Evolutionary conservation across 1,140 invertebrate species (phyloP), one percentile per base, ranked within the genome.

Genomic region (Palaemon carinicauda): DNA sequence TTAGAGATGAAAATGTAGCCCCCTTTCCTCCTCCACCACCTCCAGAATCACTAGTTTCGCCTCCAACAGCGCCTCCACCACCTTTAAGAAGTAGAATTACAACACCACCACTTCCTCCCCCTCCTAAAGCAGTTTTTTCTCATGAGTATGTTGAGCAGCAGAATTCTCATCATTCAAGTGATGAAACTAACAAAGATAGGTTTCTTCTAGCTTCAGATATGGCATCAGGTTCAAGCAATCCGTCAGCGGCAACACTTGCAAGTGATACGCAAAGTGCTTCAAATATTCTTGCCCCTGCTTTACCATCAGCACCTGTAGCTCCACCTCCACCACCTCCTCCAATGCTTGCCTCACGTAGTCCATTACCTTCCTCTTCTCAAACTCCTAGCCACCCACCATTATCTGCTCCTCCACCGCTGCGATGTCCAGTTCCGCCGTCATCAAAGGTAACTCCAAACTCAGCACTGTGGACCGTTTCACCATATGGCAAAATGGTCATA

Each of bases 401-500:
- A 51, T 53, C 73, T 24, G 69, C 69, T 29, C 15, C 69, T 29
- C 17, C 69, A 3, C 33, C 69, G 29, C 5, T 41, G 41, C 7
- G 5, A 12, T 41, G 41, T 41, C 41, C 41, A 41, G 41, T 12
- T 41, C 41, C 41, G 3, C 41, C 7, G 41, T 41, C 41, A 7
- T 41, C 41, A 12, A 41, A 41, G 41, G 41, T 24, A 50, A 77
- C 27, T 17, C 50, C 69, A 3, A 87, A 80, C 7, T 74, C 74
- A 31, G 65, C 81, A 17, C 60, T 82, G 7, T 84, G 87, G 75
- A 87, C 85, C 29, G 74, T 83, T 19, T 81, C 88, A 17, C 54
- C 85, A 4, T 89, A 80, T 52, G 88, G 88, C 17, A 89, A 88
- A 77, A 69, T 89, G 33, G 81, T 89, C 53, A 85, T 89, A 17